Base-by-base conservation (phyloP, 2,888 invertebrate species). In the Philaethria dido region DNA sequence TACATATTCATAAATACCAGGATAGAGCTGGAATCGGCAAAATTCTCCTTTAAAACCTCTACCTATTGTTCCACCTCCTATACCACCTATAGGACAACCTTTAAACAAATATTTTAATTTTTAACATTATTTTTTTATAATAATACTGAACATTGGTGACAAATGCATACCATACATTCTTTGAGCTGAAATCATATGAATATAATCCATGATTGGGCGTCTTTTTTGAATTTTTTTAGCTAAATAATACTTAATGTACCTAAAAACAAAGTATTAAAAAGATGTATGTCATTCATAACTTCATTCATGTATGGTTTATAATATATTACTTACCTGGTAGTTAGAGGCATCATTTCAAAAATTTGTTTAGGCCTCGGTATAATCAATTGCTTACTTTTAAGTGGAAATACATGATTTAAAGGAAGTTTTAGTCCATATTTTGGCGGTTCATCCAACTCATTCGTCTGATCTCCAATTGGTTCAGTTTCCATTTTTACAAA, bases 1-100 rank as follows among this genome's bases (percentile, higher is more conserved):
- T 75, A 96, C 94, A 85, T 98, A 97, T 79, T 97, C 96, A 87
- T 98, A 98, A 69, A 97, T 93, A 59, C 98, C 98, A 0, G 99
- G 99, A 71, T 95, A 94, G 80, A 99, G 93, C 84, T 98, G 97
- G 85, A 95, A 99, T 65, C 98, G 94, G 84, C 98, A 98, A 88
- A 99, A 99, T 87, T 98, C 98, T 18, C 99, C 99, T 78, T 95
- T 95, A 87, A 95, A 99, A 4, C 98, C 98, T 63, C 98, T 94
- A 2, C 98, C 98, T 77, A 99, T 98, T 0, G 96, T 95, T 14
- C 93, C 93, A 62, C 92, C 91, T 57, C 93, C 93, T 59, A 93
- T 93, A n/a, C 93, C 93, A 45, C 93, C 93, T 70, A 93, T 87
- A 13, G 93, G 93, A 77, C 93, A 93, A 68, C 97, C 97, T 97